Evolutionary conservation across 2,113 vertebrate genomes (phyloP), one percentile per base, ranked within the genome.

Genomic region (Pelmatolapia mariae): DNA sequence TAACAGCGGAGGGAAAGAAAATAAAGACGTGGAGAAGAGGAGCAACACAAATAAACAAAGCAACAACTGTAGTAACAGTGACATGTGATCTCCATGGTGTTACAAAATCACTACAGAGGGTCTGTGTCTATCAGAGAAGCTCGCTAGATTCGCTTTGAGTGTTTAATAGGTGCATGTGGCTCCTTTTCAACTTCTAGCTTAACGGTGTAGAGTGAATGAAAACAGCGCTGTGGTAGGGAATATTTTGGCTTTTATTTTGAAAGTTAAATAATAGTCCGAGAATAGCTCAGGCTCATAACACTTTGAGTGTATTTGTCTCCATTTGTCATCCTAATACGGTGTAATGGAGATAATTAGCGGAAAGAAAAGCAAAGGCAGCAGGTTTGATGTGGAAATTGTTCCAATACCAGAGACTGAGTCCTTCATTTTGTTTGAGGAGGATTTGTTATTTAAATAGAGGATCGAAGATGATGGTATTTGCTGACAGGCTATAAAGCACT

Each of bases 21-120:
- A 78, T 73, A 87, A 85, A 89, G 86, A 83, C 2, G 83, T 83
- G 79, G 56, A 82, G 83, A 81, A 73, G 87, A 86, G 26, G 68
- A 91, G 82, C 57, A 91, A 87, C 90, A 68, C 83, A 90, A 86
- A 85, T 89, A 94, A 94, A 93, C 91, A 94, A 85, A 92, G 87
- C 78, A 91, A 90, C 86, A 88, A 89, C 84, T 92, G 91, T 71
- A 81, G 90, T 78, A 85, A 85, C 89, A 82, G 82, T 26, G 59
- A 83, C 81, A 81, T 83, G 78, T 88, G 63, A 86, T 89, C 80
- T 89, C 43, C 22, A 56, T 6, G 79, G 56, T 47, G 76, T 86
- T 82, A 52, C 22, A 40, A 63, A 90, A 86, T 52, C 86, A 43
- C 80, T 11, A 68, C n/a, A 24, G 31, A 52, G 22, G 10, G 43